phyloP scores from a whole-genome alignment of 1,140 invertebrate species.

The Sarcophaga bullata region DNA sequence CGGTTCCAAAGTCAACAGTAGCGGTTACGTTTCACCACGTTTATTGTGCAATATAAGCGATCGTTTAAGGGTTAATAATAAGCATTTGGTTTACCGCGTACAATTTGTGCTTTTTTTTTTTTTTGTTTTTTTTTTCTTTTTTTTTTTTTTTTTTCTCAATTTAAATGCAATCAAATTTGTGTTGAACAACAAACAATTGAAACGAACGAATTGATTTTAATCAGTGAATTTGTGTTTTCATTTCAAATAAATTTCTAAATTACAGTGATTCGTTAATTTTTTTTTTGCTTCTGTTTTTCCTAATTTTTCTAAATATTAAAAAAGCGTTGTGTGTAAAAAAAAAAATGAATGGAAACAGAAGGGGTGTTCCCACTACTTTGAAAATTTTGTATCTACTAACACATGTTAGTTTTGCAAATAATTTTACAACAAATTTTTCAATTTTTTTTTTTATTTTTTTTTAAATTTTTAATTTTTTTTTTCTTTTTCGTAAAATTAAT shows the following conservation, averaged over 20 bases:
- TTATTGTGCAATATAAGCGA: too few species aligned
- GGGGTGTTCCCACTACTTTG: too few species aligned
- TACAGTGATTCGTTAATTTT: background rate
- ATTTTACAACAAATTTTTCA: slow-evolving; percentile 7
- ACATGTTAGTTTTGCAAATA: background rate
- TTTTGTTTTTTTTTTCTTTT: background rate
- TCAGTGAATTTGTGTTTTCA: slow-evolving; percentile 15
- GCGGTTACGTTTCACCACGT: too few species aligned
- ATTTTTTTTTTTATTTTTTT: too few species aligned
- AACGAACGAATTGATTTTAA: slow-evolving; percentile 11
- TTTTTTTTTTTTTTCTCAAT: background rate
- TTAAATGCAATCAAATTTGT: background rate
- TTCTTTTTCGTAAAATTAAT: slow-evolving; percentile 1
- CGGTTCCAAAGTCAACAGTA: background rate
- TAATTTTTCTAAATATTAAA: too few species aligned
- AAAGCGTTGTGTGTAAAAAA: too few species aligned
- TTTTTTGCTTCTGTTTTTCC: background rate
- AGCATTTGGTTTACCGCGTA: background rate
- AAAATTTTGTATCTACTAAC: background rate
- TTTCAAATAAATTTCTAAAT: background rate
- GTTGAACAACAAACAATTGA: slow-evolving; percentile 8
- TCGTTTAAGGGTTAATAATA: slow-evolving; percentile 1
- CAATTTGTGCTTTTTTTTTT: background rate
- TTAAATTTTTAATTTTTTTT: background rate
- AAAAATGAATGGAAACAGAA: too few species aligned